A percentile compares a stretch with the other conserved stretches of the same genome.
phyloP scores from a whole-genome alignment of 1,140 invertebrate genomes.

The Epicauta chinensis region DNA sequence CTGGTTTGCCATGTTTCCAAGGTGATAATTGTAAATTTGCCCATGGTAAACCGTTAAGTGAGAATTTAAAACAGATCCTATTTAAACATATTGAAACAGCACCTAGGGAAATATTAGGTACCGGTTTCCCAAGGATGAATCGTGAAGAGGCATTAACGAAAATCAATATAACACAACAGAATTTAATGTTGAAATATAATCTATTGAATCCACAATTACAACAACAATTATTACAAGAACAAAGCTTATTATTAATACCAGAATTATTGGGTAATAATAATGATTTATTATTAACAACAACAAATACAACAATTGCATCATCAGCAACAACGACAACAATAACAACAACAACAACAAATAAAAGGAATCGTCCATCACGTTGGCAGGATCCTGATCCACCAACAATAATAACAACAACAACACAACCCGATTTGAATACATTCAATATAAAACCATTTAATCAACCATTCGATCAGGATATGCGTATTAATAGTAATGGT shows the following conservation, averaged over 20 bases:
- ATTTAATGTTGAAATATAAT: slow-evolving; percentile 41
- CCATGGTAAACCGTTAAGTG: slow-evolving; percentile 75
- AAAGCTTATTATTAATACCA: too few relatives aligned
- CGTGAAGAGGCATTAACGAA: slow-evolving; percentile 66
- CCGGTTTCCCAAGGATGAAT: slow-evolving; percentile 72
- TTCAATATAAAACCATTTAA: slow-evolving; percentile 26
- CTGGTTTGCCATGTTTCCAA: slow-evolving; percentile 75
- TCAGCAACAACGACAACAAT: slow-evolving; percentile 3
- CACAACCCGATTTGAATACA: background rate
- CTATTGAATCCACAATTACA: background rate
- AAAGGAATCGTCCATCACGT: slow-evolving; percentile 51
- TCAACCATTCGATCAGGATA: slow-evolving; percentile 35
- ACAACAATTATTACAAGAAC: slow-evolving; percentile 27
- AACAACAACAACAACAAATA: slow-evolving; percentile 2
- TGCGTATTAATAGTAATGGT: slow-evolving; percentile 39
- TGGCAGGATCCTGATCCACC: slow-evolving; percentile 48
- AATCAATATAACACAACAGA: slow-evolving; percentile 63
- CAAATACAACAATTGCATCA: background rate
- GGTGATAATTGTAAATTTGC: slow-evolving; percentile 90
- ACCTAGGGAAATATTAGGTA: slow-evolving; percentile 79
- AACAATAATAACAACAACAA: background rate
- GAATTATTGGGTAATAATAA: too few relatives aligned
- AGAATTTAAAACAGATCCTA: slow-evolving; percentile 44
- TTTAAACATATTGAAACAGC: slow-evolving; percentile 81
- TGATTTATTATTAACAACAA: too few relatives aligned